These are phyloP conservation scores for Folsomia manolachei DNA, from an alignment of 2,888 invertebrate genomes.

Conservation along the genomic window DNA sequence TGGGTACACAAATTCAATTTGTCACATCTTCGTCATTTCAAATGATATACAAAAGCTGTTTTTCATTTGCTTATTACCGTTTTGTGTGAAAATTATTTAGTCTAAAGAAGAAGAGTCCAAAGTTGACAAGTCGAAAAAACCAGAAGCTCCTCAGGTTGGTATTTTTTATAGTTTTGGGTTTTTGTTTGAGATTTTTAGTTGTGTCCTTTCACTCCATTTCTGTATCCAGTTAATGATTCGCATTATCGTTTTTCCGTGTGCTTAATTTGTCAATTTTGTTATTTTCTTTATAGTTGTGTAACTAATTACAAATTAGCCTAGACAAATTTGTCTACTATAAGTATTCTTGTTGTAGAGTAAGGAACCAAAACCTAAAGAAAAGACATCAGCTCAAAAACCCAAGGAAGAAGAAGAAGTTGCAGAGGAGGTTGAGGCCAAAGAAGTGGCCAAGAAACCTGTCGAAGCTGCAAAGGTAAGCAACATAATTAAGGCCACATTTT, in stretches of 20 bases:
- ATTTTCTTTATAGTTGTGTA: no score
- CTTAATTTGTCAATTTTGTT: no score
- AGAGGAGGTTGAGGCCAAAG: conserved; percentile 35
- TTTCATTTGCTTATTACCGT: no score
- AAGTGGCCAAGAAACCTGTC: conserved; percentile 52
- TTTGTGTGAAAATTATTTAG: not conserved
- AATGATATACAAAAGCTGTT: no score
- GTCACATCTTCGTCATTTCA: no score
- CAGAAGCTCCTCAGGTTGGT: conserved; percentile 13
- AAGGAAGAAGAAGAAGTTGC: conserved; percentile 23
- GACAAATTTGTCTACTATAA: no score
- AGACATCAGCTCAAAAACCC: conserved; percentile 29
- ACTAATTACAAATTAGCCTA: no score
- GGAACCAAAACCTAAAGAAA: conserved; percentile 13
- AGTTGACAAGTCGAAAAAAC: conserved; percentile 23
- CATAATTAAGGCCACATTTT: conserved; percentile 26
- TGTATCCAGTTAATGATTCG: no score
- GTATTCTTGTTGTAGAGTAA: not conserved
- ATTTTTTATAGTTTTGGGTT: not conserved
- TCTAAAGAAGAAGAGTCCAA: conserved; percentile 26
- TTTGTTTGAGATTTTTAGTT: no score
- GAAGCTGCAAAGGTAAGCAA: conserved; percentile 42
- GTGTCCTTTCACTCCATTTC: no score
- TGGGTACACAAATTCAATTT: no score
- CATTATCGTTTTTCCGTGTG: no score